A percentile compares a stretch with the other conserved stretches of the same genome.
phyloP scores from a whole-genome alignment of 2,888 invertebrate genomes.

The Amblyjoppa proteus region DNA sequence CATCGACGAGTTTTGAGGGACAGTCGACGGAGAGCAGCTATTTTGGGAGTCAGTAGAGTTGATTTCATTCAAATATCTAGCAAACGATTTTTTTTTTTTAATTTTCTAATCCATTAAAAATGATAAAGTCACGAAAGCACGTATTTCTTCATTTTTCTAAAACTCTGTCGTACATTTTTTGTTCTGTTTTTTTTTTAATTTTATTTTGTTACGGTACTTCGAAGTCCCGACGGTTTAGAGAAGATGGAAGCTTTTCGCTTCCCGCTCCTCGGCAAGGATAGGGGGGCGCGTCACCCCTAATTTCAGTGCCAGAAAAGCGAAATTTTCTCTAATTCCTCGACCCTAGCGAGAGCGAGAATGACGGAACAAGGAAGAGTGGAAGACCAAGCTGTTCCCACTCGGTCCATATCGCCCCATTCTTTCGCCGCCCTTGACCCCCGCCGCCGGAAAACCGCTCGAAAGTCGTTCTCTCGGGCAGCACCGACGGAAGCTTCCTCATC shows the following conservation, averaged over 20 bases:
- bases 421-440: conserved; percentile 48
- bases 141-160: not conserved
- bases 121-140: not conserved
- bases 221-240: conserved; percentile 9
- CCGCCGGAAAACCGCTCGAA: conserved; percentile 50
- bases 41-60: not conserved
- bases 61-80: not conserved
- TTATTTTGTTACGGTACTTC: conserved; percentile 26
- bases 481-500: conserved; percentile 57
- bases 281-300: conserved; percentile 44
- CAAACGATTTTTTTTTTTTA: not conserved
- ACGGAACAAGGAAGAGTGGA: conserved; percentile 11
- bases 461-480: conserved; percentile 46
- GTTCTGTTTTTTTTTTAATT: not conserved
- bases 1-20: not conserved
- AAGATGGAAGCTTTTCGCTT: not conserved
- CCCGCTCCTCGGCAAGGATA: not conserved
- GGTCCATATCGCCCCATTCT: not conserved
- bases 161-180: not conserved
- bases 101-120: conserved; percentile 2
- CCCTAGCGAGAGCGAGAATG: conserved; percentile 22
- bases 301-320: conserved; percentile 53
- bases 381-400: conserved; percentile 28
- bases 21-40: not conserved
- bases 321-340: conserved; percentile 62